Evolutionary conservation across 2,113 vertebrate species (phyloP), one percentile per base, ranked within the genome.

Genomic region (Hoplias malabaricus): DNA sequence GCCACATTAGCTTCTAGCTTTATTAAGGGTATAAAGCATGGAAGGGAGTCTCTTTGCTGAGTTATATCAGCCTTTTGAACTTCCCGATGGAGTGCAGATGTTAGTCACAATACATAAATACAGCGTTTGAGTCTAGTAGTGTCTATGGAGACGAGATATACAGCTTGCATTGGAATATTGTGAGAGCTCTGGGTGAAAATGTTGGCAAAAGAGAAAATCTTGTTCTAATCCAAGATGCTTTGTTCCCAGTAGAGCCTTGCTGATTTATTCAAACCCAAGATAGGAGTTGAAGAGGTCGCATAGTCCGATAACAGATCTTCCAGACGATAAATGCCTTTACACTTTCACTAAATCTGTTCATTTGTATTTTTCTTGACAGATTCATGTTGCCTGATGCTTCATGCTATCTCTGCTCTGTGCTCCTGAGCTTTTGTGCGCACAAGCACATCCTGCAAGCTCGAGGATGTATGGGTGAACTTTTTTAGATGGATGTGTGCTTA

Each of bases 211-310:
- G 77, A 40, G 5, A 53, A 40, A 31, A 57, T 56, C 6, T 34
- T 54, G 62, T 70, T 79, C 43, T 54, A 69, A 62, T 77, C 50
- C 69, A 36, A 62, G 74, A 75, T 56, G 78, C 63, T 54, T 71
- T 66, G 27, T 71, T 86, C 73, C 86, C 73, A 69, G 77, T 80
- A 82, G 80, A 87, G 75, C 71, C 56, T 68, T 61, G 57, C 77
- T 85, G 84, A 89, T 90, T 86, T 83, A 80, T 76, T 85, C 73
- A 33, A 48, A 40, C 73, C 25, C 42, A 54, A 34, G 46, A 67
- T 69, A 27, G 16, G 43, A 71, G 77, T 57, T 68, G 53, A 71
- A 66, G 46, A 62, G 77, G 56, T 42, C 75, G 48, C 29, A 31
- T 57, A 69, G 78, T 74, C 75, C 56, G 79, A 65, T 66, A 77